Evolutionary conservation across 1,140 invertebrate genomes (phyloP), one percentile per base, ranked within the genome.

Genomic region (Drosophila kurseongensis): DNA sequence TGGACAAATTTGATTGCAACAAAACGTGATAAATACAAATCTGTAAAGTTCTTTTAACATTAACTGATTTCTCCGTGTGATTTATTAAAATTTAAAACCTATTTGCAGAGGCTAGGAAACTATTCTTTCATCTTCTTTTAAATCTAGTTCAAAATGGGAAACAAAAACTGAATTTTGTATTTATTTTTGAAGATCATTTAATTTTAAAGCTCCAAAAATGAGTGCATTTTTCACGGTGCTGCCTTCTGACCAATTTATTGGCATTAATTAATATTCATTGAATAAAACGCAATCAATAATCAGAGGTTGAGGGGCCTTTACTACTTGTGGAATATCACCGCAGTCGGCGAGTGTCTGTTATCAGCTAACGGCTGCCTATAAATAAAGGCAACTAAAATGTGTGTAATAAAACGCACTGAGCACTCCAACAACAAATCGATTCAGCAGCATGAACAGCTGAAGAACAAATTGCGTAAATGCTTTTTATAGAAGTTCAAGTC

Each of bases 401-500:
- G 42, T 32, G 60, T 66, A 42, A 48, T 75, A 80, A 80, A 80
- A 71, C 54, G 51, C 58, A 65, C 50, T 48, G 69, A 18, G 73
- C 41, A 57, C n/a, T 4, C 27, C 29, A 52, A 13, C 27, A 14
- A 23, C 48, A 35, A 35, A 23, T 45, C 12, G 44, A 23, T 45
- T 45, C 27, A 50, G 29, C 16, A 76, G 44, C 40, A 51, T 36
- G 29, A 65, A 60, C 61, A 83, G 73, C 44, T 72, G 65, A 59
- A 71, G 55, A 56, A 59, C 41, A 86, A 82, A 82, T 88, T 86
- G 83, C 83, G 83, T 86, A 88, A 86, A 82, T 78, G 65, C 71
- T 88, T 88, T 86, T 86, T 82, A 82, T 86, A 88, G 82, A 85
- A 85, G 78, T 82, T 82, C 78, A 88, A 85, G 69, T 88, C 82